Percentiles rank a stretch among this genome's conserved stretches.
phyloP scores from a whole-genome alignment of 2,888 invertebrate species.

The Folsomia manolachei region DNA sequence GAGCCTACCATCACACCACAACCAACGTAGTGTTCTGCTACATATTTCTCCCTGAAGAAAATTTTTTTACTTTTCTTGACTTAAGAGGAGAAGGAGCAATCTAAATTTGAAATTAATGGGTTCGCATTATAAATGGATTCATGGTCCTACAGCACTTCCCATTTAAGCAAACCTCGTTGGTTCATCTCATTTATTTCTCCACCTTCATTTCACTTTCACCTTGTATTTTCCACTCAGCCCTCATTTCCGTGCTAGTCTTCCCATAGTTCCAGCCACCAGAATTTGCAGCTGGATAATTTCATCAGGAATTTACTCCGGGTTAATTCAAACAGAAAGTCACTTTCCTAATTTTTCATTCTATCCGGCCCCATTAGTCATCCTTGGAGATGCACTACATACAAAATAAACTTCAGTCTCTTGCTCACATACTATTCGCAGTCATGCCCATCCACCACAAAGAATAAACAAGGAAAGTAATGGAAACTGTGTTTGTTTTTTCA shows the following conservation, averaged over 20 bases:
- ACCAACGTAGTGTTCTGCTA: background rate
- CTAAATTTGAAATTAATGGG: constrained; percentile 47
- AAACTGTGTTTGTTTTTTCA: background rate
- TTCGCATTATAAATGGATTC: constrained; percentile 39
- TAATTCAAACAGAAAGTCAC: constrained; percentile 23
- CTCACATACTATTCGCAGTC: no score
- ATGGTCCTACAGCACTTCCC: background rate
- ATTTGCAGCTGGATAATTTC: constrained; percentile 18
- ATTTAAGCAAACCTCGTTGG: constrained; percentile 1
- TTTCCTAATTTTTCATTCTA: constrained; percentile 6
- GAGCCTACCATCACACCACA: no score
- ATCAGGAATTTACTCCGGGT: constrained; percentile 16
- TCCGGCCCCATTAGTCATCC: background rate
- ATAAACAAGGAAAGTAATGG: background rate
- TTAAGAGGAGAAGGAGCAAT: constrained; percentile 20
- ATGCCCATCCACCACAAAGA: background rate
- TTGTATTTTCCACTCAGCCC: constrained; percentile 2
- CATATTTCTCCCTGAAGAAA: background rate
- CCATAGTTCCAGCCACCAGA: constrained; percentile 1
- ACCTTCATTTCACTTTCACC: background rate
- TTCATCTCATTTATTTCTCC: background rate
- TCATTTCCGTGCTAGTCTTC: constrained; percentile 23
- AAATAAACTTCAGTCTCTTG: no score
- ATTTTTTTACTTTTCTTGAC: background rate
- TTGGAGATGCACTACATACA: background rate